Conservation (phyloP, 2,888 invertebrate species). For the Thalpophila matura region DNA sequence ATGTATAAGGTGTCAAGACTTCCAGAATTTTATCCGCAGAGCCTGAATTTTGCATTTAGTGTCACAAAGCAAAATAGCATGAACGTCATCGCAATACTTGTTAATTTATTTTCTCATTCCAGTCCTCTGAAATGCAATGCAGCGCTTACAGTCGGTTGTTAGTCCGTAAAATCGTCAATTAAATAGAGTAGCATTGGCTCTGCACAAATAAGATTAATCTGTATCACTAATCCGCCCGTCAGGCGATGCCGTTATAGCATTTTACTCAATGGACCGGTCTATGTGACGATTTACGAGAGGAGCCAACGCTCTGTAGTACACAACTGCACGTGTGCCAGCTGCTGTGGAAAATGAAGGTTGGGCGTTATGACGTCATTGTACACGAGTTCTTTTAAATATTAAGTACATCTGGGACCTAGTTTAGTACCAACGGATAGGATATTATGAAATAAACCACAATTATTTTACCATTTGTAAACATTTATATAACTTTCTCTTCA, state of each 20-base stretch:
- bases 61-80: too few species aligned
- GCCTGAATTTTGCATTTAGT: neutral
- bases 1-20: too few species aligned
- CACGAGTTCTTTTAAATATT: constrained; percentile 7
- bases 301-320: constrained; percentile 45
- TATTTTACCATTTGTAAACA: too few species aligned
- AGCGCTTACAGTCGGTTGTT: constrained; percentile 1
- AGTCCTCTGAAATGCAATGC: constrained; percentile 16
- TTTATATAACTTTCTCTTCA: constrained; percentile 27
- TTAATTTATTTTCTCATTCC: neutral
- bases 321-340: constrained; percentile 52
- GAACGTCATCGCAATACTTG: too few species aligned
- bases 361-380: constrained; percentile 42
- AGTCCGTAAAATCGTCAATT: constrained; percentile 13
- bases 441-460: neutral
- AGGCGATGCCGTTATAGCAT: constrained; percentile 33
- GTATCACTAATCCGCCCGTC: constrained; percentile 4
- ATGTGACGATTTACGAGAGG: constrained; percentile 49
- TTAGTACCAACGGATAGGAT: constrained; percentile 1
- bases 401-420: constrained; percentile 16
- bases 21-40: neutral
- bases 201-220: constrained; percentile 26
- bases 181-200: constrained; percentile 25
- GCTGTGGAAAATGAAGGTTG: constrained; percentile 41
- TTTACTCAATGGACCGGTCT: constrained; percentile 48